phyloP scores from a whole-genome alignment of 2,797 vertebrate genomes.

The Astyanax mexicanus region DNA sequence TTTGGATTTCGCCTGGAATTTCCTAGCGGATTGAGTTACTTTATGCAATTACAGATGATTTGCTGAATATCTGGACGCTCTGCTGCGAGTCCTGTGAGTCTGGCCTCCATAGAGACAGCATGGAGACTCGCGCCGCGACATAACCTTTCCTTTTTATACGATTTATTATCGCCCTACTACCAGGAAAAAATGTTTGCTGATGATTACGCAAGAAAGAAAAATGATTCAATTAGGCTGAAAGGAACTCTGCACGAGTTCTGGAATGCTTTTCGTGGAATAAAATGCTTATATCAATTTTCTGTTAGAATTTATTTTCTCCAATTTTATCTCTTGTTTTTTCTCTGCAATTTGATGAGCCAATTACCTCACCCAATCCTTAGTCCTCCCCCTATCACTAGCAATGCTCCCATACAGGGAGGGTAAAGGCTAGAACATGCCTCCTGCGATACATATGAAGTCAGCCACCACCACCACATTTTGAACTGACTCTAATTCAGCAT shows the following conservation, averaged over 20 bases:
- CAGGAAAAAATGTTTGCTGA: neutral
- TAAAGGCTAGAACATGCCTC: too few relatives aligned
- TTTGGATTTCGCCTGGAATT: constrained; percentile 32
- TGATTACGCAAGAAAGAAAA: neutral
- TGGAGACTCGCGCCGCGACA: neutral
- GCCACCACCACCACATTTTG: too few relatives aligned
- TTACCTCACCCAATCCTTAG: too few relatives aligned
- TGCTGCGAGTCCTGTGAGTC: constrained; percentile 17
- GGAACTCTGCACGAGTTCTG: neutral
- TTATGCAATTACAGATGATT: constrained; percentile 40
- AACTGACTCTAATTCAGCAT: too few relatives aligned
- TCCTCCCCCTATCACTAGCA: too few relatives aligned
- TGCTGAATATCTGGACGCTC: constrained; percentile 34
- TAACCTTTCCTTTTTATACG: constrained; percentile 35
- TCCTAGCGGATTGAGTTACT: constrained; percentile 36
- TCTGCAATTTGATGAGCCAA: too few relatives aligned
- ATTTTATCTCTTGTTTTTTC: too few relatives aligned
- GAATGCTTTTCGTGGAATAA: neutral
- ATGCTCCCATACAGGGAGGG: too few relatives aligned
- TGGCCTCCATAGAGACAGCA: neutral
- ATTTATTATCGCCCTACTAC: constrained; percentile 18
- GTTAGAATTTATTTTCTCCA: too few relatives aligned
- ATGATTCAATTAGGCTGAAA: neutral
- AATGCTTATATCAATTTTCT: too few relatives aligned
- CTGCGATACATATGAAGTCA: too few relatives aligned